These are phyloP conservation scores for Pissodes strobi DNA, from an alignment of 1,140 invertebrate species.

Conservation along the genomic window DNA sequence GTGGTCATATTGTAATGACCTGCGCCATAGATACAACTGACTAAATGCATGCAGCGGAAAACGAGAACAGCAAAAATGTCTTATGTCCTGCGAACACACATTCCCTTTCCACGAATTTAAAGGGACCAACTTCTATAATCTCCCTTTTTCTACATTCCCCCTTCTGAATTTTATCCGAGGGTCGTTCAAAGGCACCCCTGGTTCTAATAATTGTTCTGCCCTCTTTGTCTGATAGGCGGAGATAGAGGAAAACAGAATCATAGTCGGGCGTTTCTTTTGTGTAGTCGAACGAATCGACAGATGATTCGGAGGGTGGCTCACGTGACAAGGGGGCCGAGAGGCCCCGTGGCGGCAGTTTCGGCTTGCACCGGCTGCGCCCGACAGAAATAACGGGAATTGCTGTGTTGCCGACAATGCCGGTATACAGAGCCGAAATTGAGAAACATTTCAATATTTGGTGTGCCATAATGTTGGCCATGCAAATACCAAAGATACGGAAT, in stretches of 20 bases:
- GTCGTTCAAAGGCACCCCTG: constrained; percentile 7
- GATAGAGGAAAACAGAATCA: constrained; percentile 8
- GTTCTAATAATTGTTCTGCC: constrained; percentile 1
- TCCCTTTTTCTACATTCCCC: constrained; percentile 17
- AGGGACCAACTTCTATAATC: constrained; percentile 20
- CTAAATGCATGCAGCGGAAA: background rate
- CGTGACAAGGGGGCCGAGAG: constrained; percentile 16
- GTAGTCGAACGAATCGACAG: constrained; percentile 20
- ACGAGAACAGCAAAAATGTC: constrained; percentile 15
- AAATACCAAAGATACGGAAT: no score
- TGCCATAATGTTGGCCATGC: no score
- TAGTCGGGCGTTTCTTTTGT: constrained; percentile 26
- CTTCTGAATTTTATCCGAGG: constrained; percentile 12
- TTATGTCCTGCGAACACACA: constrained; percentile 6
- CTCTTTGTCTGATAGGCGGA: constrained; percentile 21
- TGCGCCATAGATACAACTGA: background rate
- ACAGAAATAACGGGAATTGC: constrained; percentile 14
- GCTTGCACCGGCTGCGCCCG: constrained; percentile 20
- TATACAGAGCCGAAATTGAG: no score
- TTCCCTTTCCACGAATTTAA: constrained; percentile 8
- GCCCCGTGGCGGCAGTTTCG: constrained; percentile 4
- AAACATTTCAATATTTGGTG: no score
- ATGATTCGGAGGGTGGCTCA: constrained; percentile 28
- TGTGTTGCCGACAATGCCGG: no score
- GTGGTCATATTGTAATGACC: background rate